Conservation (phyloP, 1,140 invertebrate genomes). For the Pteromalus puparum region DNA sequence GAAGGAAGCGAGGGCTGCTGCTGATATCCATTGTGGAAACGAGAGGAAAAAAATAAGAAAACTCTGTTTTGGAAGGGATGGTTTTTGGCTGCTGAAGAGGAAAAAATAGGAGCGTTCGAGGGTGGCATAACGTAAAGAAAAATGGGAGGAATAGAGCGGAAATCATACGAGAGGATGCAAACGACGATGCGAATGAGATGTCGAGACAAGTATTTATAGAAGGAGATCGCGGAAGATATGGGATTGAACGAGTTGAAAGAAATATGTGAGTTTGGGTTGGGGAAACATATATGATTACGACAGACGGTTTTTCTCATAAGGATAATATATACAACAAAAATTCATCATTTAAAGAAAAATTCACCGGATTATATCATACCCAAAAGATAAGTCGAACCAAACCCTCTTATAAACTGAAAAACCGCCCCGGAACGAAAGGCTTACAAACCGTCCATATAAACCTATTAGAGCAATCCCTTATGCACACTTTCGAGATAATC, state of each 20-base stretch:
- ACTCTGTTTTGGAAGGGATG: neutral
- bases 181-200: neutral
- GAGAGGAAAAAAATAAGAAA: neutral
- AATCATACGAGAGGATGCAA: neutral
- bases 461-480: constrained; percentile 38
- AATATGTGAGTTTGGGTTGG: no score
- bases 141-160: neutral
- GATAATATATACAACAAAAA: no score
- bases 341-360: no score
- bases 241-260: no score
- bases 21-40: neutral
- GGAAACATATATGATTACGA: no score
- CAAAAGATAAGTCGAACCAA: neutral
- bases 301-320: no score
- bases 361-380: no score
- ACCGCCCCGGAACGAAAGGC: neutral
- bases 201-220: no score
- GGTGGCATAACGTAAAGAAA: neutral
- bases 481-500: constrained; percentile 7
- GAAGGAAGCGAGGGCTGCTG: constrained; percentile 1
- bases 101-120: neutral
- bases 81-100: neutral
- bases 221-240: neutral
- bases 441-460: constrained; percentile 4
- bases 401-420: neutral